Conservation (phyloP, 2,888 invertebrate species). For the Bruchidius siliquastri region DNA sequence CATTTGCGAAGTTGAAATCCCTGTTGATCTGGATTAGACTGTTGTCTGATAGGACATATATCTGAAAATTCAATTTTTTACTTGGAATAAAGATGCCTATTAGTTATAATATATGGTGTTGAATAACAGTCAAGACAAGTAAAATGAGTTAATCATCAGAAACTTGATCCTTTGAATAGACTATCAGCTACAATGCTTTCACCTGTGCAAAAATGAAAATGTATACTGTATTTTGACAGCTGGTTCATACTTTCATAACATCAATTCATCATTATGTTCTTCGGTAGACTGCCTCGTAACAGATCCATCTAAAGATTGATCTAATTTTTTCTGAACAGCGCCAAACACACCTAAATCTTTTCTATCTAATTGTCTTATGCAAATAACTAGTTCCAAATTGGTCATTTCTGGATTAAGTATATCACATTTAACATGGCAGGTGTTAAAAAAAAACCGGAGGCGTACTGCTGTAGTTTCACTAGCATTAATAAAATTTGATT, state of each 20-base stretch:
- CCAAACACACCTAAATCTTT: slow-evolving; percentile 19
- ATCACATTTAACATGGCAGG: slow-evolving; percentile 17
- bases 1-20: too few species aligned
- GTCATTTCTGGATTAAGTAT: slow-evolving; percentile 13
- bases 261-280: slow-evolving; percentile 20
- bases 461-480: slow-evolving; percentile 13
- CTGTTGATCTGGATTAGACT: too few species aligned
- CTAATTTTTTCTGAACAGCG: slow-evolving; percentile 22
- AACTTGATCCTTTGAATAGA: background rate
- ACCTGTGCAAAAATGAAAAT: background rate
- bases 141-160: too few species aligned
- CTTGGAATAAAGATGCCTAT: too few species aligned
- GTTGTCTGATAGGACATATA: too few species aligned
- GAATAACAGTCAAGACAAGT: too few species aligned
- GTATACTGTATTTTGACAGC: background rate
- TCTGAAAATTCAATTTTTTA: too few species aligned
- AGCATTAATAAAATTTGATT: slow-evolving; percentile 14
- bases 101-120: too few species aligned
- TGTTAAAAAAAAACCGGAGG: slow-evolving; percentile 15
- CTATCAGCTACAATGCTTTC: background rate
- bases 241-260: slow-evolving; percentile 15
- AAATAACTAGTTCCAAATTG: slow-evolving; percentile 13
- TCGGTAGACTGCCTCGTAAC: slow-evolving; percentile 20
- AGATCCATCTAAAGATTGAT: slow-evolving; percentile 22
- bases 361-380: slow-evolving; percentile 19